A percentile compares a stretch with the other conserved stretches of the same genome.
Conservation (phyloP, 1,140 invertebrate genomes). For the Drosophila rhopaloa region DNA sequence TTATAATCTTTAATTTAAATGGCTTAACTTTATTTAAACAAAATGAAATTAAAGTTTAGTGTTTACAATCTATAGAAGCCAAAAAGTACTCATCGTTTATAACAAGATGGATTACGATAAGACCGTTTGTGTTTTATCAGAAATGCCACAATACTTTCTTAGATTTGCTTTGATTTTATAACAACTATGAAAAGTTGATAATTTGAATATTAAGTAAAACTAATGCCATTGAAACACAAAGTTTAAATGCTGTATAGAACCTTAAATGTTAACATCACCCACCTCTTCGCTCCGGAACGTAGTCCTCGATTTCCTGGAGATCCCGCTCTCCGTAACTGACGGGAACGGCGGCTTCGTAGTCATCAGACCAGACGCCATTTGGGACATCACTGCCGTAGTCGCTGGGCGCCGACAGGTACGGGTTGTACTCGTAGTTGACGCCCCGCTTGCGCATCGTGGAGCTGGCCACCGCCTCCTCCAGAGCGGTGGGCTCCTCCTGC, state of each 20-base stretch:
- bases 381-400: conserved; percentile 48
- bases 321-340: conserved; percentile 62
- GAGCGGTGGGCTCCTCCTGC: conserved; percentile 57
- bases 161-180: too few species aligned
- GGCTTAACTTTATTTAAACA: too few species aligned
- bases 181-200: not conserved
- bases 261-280: not conserved
- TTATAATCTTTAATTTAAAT: too few species aligned
- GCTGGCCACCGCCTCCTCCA: conserved; percentile 65
- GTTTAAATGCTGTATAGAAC: too few species aligned
- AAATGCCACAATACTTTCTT: too few species aligned
- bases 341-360: conserved; percentile 55
- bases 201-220: too few species aligned
- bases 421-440: conserved; percentile 74
- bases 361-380: conserved; percentile 54
- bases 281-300: conserved; percentile 67
- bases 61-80: too few species aligned
- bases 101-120: too few species aligned
- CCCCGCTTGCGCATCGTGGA: conserved; percentile 76
- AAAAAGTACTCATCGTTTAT: too few species aligned
- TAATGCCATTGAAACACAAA: too few species aligned
- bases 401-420: conserved; percentile 39
- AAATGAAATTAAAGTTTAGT: too few species aligned
- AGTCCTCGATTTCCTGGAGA: conserved; percentile 78
- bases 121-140: too few species aligned